phyloP scores from a whole-genome alignment of 2,797 vertebrate genomes.

The Sardinella longiceps region DNA sequence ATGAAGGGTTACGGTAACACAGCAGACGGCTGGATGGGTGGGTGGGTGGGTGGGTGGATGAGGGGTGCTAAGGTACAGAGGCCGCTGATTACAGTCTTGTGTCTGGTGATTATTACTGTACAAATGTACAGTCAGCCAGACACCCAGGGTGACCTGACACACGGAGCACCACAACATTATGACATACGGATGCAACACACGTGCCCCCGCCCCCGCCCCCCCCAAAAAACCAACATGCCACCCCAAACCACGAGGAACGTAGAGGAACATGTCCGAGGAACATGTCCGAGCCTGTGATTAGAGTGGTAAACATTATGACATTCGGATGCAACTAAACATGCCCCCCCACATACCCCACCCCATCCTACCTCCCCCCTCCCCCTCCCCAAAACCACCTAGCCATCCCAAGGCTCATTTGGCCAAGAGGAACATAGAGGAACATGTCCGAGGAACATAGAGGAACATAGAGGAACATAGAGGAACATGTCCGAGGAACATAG shows the following conservation, averaged over 20 bases:
- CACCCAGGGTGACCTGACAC: conserved; percentile 20
- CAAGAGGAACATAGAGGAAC: no score
- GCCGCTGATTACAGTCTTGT: conserved; percentile 41
- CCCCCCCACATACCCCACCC: no score
- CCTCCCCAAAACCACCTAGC: no score
- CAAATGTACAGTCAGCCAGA: no score
- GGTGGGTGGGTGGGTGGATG: background rate
- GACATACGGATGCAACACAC: background rate
- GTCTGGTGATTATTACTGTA: conserved; percentile 30
- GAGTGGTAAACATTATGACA: conserved; percentile 23
- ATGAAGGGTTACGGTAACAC: conserved; percentile 17
- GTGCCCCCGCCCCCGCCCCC: background rate
- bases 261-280: background rate
- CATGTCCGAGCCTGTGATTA: background rate
- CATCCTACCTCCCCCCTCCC: no score
- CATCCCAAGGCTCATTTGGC: background rate
- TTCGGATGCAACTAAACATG: background rate
- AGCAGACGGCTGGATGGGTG: background rate
- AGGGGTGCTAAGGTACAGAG: background rate
- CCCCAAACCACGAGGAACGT: background rate
- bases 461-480: no score
- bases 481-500: no score
- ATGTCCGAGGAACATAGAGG: no score
- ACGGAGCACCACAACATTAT: conserved; percentile 16
- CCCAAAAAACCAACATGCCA: no score